These are phyloP conservation scores for Chrysomela aeneicollis DNA, from an alignment of 2,888 invertebrate species.

Conservation along the genomic window DNA sequence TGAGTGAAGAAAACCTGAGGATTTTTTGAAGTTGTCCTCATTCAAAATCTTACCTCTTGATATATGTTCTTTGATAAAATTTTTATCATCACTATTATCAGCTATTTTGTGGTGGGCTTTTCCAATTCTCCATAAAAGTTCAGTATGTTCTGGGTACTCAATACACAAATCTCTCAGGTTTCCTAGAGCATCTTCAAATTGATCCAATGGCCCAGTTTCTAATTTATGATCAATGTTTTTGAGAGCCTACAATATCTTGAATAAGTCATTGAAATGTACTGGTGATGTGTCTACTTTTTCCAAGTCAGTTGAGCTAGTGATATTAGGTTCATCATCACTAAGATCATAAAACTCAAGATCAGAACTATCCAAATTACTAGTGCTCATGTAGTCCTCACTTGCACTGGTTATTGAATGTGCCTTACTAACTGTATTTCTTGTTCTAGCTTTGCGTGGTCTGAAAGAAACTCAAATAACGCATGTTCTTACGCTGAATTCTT, in stretches of 20 bases:
- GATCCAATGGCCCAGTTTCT: conserved; percentile 44
- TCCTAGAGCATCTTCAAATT: conserved; percentile 46
- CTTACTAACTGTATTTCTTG: conserved; percentile 26
- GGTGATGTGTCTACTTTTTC: neutral
- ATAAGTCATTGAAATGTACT: conserved; percentile 4
- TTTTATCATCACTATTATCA: conserved; percentile 42
- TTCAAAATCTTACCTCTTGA: conserved; percentile 51
- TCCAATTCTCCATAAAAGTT: conserved; percentile 57
- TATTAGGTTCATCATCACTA: conserved; percentile 54
- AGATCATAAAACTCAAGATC: conserved; percentile 60
- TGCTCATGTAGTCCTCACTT: conserved; percentile 55
- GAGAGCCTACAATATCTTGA: conserved; percentile 44
- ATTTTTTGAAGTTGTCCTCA: too few relatives aligned
- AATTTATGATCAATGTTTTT: conserved; percentile 52
- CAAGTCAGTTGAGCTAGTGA: neutral
- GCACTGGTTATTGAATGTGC: conserved; percentile 37
- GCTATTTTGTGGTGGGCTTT: conserved; percentile 55
- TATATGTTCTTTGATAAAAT: conserved; percentile 47
- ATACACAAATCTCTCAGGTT: conserved; percentile 51
- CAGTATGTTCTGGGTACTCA: conserved; percentile 52
- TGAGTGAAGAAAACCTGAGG: conserved; percentile 13
- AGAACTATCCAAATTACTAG: conserved; percentile 55
- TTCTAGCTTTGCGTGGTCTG: conserved; percentile 34
- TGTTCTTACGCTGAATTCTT: neutral
- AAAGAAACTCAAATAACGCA: neutral